phyloP scores from a whole-genome alignment of 1,140 invertebrate species.

The Caerostris extrusa region DNA sequence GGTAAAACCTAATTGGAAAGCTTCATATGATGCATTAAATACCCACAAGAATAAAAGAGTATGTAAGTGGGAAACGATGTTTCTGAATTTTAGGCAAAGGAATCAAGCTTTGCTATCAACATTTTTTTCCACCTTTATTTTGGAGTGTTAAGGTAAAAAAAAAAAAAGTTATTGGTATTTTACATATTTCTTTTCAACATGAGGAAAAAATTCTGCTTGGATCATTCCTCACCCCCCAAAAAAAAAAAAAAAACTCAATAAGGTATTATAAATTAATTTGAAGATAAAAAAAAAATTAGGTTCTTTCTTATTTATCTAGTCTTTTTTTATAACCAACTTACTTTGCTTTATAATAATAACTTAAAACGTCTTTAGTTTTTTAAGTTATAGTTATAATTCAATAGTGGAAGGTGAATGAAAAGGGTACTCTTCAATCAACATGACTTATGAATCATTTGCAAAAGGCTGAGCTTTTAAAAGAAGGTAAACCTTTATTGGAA shows the following conservation, averaged over 20 bases:
- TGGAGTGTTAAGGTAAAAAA: background rate
- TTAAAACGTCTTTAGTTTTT: too few species aligned
- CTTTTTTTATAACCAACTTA: too few species aligned
- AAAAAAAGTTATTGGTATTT: background rate
- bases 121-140: background rate
- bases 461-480: background rate
- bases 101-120: background rate
- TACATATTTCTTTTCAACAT: background rate
- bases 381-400: too few species aligned
- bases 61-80: conserved; percentile 21
- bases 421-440: conserved; percentile 56
- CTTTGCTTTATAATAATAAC: too few species aligned
- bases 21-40: conserved; percentile 6
- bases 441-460: conserved; percentile 62
- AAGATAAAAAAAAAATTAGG: too few species aligned
- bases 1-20: conserved; percentile 1
- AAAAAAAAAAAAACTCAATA: too few species aligned
- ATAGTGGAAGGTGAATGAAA: background rate
- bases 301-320: too few species aligned
- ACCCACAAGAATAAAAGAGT: background rate
- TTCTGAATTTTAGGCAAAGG: background rate
- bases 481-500: background rate
- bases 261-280: too few species aligned
- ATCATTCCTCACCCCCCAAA: background rate
- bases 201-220: background rate